A percentile compares a stretch with the other conserved stretches of the same genome.
These are phyloP conservation scores for Bugulina stolonifera DNA, from an alignment of 2,888 invertebrate species.

Conservation along the genomic window DNA sequence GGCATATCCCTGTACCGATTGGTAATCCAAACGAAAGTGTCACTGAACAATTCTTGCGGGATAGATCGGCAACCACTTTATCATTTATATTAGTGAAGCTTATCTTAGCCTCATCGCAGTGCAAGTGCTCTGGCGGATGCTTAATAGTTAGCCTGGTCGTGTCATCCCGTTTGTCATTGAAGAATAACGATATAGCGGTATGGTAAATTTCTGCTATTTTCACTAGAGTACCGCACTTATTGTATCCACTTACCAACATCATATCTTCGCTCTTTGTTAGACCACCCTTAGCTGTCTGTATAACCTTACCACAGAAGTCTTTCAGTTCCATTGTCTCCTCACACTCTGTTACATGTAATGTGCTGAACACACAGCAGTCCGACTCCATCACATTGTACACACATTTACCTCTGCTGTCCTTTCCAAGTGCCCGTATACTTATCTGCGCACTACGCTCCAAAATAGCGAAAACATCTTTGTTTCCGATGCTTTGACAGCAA, in stretches of 20 bases:
- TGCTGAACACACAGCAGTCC: not conserved
- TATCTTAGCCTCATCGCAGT: not conserved
- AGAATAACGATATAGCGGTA: not conserved
- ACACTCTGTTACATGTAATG: not conserved
- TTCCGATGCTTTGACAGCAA: too few relatives aligned
- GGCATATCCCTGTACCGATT: not conserved
- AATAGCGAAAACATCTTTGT: not conserved
- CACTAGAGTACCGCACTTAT: not conserved
- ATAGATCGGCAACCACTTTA: not conserved
- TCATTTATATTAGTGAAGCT: not conserved
- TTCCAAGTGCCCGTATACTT: not conserved
- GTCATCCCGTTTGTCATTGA: not conserved
- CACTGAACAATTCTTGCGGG: not conserved
- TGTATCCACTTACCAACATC: not conserved
- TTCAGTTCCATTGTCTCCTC: not conserved
- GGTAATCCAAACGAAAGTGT: not conserved
- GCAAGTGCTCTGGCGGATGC: not conserved
- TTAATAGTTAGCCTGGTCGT: not conserved
- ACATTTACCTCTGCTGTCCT: not conserved
- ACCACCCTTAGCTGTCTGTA: not conserved
- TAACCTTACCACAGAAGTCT: not conserved
- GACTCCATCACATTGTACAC: not conserved
- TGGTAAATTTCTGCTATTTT: not conserved
- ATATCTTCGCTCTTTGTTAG: not conserved
- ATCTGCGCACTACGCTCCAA: not conserved